These are phyloP conservation scores for Etheostoma perlongum DNA, from an alignment of 2,797 vertebrate genomes.

Conservation along the genomic window DNA sequence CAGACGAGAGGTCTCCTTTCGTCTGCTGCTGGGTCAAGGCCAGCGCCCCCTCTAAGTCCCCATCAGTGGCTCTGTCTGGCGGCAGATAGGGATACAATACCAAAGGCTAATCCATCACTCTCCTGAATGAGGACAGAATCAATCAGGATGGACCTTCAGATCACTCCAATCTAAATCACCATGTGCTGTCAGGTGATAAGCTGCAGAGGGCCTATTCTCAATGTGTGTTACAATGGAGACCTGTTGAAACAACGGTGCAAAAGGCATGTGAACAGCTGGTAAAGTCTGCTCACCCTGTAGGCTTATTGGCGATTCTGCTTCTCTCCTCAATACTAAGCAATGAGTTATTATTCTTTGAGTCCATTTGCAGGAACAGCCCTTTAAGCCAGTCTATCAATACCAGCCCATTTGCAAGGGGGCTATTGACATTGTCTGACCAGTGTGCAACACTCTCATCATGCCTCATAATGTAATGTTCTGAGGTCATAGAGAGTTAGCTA, in stretches of 20 bases:
- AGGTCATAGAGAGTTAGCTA: conserved; percentile 77
- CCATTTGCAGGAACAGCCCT: conserved; percentile 67
- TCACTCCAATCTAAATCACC: conserved; percentile 66
- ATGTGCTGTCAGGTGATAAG: conserved; percentile 67
- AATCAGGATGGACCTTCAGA: conserved; percentile 70
- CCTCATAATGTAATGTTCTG: conserved; percentile 69
- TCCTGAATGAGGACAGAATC: conserved; percentile 77
- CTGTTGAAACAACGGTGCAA: conserved; percentile 42
- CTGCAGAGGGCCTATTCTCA: conserved; percentile 37
- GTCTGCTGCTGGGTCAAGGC: conserved; percentile 78
- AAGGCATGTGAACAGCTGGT: conserved; percentile 63
- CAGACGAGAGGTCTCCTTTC: conserved; percentile 74
- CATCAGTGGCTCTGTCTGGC: conserved; percentile 60
- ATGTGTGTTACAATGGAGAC: conserved; percentile 43
- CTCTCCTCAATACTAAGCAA: conserved; percentile 8
- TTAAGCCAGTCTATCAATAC: conserved; percentile 76
- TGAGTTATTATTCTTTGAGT: conserved; percentile 62
- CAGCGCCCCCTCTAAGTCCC: conserved; percentile 62
- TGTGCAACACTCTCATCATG: conserved; percentile 55
- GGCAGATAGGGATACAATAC: conserved; percentile 46
- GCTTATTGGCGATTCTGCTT: conserved; percentile 1
- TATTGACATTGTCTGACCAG: conserved; percentile 62
- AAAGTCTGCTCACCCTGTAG: conserved; percentile 20
- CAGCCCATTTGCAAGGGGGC: conserved; percentile 70
- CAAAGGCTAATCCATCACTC: conserved; percentile 76